phyloP scores from a whole-genome alignment of 1,140 invertebrate genomes.

The Sipha flava region DNA sequence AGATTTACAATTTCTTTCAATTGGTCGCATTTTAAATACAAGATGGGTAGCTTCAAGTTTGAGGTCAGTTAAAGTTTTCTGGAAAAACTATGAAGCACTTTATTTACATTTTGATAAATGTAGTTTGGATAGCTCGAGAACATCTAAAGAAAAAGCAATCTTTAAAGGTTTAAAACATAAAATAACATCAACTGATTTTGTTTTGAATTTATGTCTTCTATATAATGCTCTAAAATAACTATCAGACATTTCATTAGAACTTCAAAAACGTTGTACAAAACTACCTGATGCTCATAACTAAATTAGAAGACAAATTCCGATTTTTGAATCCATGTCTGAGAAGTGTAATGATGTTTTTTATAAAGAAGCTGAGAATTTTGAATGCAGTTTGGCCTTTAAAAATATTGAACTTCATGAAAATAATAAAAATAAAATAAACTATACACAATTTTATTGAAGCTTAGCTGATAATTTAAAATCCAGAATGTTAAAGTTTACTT shows the following conservation, averaged over 20 bases:
- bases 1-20: not conserved
- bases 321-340: not conserved
- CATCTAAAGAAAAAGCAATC: not conserved
- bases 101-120: not conserved
- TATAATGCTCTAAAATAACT: not conserved
- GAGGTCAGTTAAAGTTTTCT: not conserved
- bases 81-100: not conserved
- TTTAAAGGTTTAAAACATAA: not conserved
- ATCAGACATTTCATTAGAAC: not conserved
- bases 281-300: not conserved
- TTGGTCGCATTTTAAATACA: not conserved
- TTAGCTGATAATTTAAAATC: not conserved
- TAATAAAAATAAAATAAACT: not conserved
- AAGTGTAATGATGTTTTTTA: not conserved
- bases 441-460: not conserved
- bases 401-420: not conserved
- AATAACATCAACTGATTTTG: slow-evolving; percentile 3
- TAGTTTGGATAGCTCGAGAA: not conserved
- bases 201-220: not conserved
- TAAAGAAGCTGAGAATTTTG: not conserved
- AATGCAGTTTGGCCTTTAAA: not conserved
- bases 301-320: not conserved
- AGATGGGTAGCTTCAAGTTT: slow-evolving; percentile 7
- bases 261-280: not conserved
- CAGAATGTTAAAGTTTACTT: not conserved